Conservation (phyloP, 2,113 vertebrate species). For the Eurystomus gularis region DNA sequence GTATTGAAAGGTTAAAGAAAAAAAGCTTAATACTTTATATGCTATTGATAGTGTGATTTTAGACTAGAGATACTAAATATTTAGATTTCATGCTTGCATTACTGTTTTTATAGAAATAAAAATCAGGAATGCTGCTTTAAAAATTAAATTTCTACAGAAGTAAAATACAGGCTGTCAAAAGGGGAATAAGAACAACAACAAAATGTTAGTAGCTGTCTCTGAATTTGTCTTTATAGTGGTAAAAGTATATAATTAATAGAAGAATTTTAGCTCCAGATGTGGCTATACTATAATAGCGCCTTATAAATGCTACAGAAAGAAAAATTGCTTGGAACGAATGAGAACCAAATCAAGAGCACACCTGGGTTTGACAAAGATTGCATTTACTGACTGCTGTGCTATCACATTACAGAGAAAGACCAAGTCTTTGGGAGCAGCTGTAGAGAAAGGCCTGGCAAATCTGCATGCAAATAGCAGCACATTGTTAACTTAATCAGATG, state of each 20-base stretch:
- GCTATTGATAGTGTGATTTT: neutral
- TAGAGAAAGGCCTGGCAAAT: conserved; percentile 93
- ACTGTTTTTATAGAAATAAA: conserved; percentile 30
- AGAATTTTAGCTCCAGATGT: conserved; percentile 96
- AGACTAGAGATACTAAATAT: neutral
- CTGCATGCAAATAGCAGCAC: conserved; percentile 99
- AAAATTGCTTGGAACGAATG: conserved; percentile 89
- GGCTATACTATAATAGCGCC: conserved; percentile 98
- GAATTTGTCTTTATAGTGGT: conserved; percentile 80
- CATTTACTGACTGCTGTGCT: conserved; percentile 98
- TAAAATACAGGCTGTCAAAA: conserved; percentile 83
- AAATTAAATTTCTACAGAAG: conserved; percentile 66
- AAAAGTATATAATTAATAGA: conserved; percentile 86
- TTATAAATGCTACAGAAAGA: conserved; percentile 93
- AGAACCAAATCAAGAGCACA: conserved; percentile 96
- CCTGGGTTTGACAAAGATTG: conserved; percentile 99
- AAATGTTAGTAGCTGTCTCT: conserved; percentile 81
- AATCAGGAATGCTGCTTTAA: conserved; percentile 70
- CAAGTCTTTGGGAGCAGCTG: conserved; percentile 88
- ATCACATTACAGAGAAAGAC: conserved; percentile 95
- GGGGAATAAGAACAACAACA: conserved; percentile 80
- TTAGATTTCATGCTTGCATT: conserved; percentile 18
- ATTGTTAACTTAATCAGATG: conserved; percentile 99
- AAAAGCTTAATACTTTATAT: neutral
- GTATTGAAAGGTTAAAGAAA: neutral